A percentile compares a stretch with the other conserved stretches of the same genome.
Conservation (phyloP, 2,888 invertebrate species). For the Drosophila ezoana region DNA sequence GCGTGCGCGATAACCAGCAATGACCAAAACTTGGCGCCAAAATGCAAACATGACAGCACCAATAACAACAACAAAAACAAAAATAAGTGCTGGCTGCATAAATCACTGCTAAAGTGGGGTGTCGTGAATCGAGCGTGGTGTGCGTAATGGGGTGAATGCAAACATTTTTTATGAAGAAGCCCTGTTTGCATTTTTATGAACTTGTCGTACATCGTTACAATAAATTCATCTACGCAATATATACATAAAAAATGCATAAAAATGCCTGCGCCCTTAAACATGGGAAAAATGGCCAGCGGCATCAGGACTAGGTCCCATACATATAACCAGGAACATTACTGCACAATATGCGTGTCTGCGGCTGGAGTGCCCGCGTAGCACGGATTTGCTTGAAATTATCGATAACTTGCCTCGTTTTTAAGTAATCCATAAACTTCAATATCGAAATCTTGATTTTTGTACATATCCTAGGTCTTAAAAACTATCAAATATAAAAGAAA, state of each 20-base stretch:
- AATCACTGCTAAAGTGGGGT: slow-evolving; percentile 50
- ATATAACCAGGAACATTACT: background rate
- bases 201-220: slow-evolving; percentile 69
- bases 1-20: slow-evolving; percentile 47
- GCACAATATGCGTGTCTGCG: slow-evolving; percentile 1
- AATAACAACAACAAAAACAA: slow-evolving; percentile 44
- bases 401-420: too few relatives aligned
- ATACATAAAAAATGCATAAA: slow-evolving; percentile 76
- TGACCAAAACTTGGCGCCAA: slow-evolving; percentile 56
- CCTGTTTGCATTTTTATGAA: slow-evolving; percentile 77
- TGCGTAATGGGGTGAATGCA: slow-evolving; percentile 38
- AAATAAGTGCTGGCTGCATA: slow-evolving; percentile 57
- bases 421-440: too few relatives aligned
- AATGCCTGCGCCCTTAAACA: slow-evolving; percentile 28
- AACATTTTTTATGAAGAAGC: slow-evolving; percentile 69
- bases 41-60: slow-evolving; percentile 43
- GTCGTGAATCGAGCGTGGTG: background rate
- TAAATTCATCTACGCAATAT: slow-evolving; percentile 65
- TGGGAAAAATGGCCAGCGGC: slow-evolving; percentile 39
- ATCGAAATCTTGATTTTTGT: too few relatives aligned
- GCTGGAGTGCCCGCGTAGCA: background rate
- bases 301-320: background rate
- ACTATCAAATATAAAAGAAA: too few relatives aligned
- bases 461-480: too few relatives aligned
- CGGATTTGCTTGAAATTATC: too few relatives aligned